These are phyloP conservation scores for Drosophila birchii DNA, from an alignment of 2,888 invertebrate species.

Conservation along the genomic window DNA sequence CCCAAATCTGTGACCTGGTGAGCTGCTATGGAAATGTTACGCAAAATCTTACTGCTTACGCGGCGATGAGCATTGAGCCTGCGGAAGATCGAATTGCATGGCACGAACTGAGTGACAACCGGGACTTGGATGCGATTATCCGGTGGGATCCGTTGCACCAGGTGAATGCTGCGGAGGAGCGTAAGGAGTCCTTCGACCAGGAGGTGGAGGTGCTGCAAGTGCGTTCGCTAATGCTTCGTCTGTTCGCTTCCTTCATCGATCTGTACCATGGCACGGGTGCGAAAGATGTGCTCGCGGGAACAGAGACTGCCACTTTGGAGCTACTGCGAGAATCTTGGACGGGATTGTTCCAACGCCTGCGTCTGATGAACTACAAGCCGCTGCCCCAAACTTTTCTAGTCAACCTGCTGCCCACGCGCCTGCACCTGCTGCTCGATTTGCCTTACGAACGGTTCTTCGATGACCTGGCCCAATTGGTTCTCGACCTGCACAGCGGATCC, in stretches of 20 bases:
- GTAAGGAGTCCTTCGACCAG: slow-evolving; percentile 82
- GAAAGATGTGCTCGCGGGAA: slow-evolving; percentile 39
- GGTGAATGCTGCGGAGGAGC: slow-evolving; percentile 72
- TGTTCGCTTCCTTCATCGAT: slow-evolving; percentile 83
- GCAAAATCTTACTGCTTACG: slow-evolving; percentile 86
- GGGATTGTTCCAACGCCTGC: slow-evolving; percentile 81
- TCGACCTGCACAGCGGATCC: slow-evolving; percentile 82
- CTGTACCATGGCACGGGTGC: slow-evolving; percentile 73
- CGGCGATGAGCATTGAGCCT: slow-evolving; percentile 87
- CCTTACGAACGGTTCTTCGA: slow-evolving; percentile 84
- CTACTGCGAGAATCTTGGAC: slow-evolving; percentile 81
- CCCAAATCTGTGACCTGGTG: slow-evolving; percentile 89
- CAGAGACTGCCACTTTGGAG: slow-evolving; percentile 76
- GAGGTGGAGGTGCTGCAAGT: slow-evolving; percentile 83
- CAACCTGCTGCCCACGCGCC: slow-evolving; percentile 84
- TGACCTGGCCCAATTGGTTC: slow-evolving; percentile 82
- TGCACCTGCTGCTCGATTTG: slow-evolving; percentile 82
- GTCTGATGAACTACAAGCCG: slow-evolving; percentile 80
- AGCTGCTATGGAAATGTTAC: slow-evolving; percentile 83
- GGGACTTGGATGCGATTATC: slow-evolving; percentile 90
- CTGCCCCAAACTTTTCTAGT: slow-evolving; percentile 84
- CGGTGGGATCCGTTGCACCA: slow-evolving; percentile 88
- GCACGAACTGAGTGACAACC: slow-evolving; percentile 89
- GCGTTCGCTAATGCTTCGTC: slow-evolving; percentile 81
- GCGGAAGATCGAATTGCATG: slow-evolving; percentile 87